phyloP scores from a whole-genome alignment of 2,888 invertebrate genomes.

The Cyrtodaria siliqua region DNA sequence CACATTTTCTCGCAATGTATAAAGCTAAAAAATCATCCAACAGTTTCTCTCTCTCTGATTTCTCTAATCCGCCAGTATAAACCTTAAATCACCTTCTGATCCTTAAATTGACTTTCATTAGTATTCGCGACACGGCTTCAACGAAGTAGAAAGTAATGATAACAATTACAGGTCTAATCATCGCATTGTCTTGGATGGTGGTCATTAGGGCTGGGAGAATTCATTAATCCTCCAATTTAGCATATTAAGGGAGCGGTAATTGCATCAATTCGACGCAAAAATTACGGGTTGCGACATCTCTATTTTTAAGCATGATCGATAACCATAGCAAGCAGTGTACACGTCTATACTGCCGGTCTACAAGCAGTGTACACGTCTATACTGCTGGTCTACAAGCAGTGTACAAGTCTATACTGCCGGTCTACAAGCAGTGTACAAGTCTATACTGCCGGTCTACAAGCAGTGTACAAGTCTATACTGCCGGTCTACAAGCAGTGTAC shows the following conservation, averaged over 20 bases:
- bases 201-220: conserved; percentile 57
- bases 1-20: too few relatives aligned
- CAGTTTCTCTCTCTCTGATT: too few relatives aligned
- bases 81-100: conserved; percentile 17
- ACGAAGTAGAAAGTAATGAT: conserved; percentile 38
- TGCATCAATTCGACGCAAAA: conserved; percentile 53
- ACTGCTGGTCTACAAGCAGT: too few relatives aligned
- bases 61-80: too few relatives aligned
- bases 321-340: not conserved
- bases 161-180: conserved; percentile 44
- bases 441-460: too few relatives aligned
- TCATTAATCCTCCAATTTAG: conserved; percentile 60
- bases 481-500: too few relatives aligned
- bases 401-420: too few relatives aligned
- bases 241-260: conserved; percentile 57
- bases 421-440: too few relatives aligned
- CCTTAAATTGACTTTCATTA: conserved; percentile 51
- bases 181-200: conserved; percentile 40
- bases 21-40: too few relatives aligned
- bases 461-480: too few relatives aligned
- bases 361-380: too few relatives aligned
- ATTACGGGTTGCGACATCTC: conserved; percentile 42
- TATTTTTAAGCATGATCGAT: conserved; percentile 5
- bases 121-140: conserved; percentile 36
- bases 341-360: too few relatives aligned